These are phyloP conservation scores for Leuciscus waleckii DNA, from an alignment of 2,797 vertebrate genomes.

Conservation along the genomic window DNA sequence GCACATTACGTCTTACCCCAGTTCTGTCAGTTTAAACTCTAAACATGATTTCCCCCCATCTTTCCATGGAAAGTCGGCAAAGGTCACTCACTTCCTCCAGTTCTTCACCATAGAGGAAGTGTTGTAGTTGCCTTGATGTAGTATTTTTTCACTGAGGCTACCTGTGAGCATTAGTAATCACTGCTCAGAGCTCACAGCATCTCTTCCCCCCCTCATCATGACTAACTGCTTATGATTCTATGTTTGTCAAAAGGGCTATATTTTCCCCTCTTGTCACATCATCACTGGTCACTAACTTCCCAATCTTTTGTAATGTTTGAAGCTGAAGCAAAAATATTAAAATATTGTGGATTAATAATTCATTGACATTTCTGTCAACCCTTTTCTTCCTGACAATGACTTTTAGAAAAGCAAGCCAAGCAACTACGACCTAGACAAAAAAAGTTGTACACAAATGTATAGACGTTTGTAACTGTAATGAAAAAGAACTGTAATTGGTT, in stretches of 20 bases:
- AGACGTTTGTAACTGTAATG: neutral
- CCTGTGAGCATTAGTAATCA: constrained; percentile 28
- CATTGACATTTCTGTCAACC: constrained; percentile 10
- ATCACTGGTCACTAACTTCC: constrained; percentile 26
- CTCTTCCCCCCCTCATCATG: constrained; percentile 34
- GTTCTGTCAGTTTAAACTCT: neutral
- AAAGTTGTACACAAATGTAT: neutral
- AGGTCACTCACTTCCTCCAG: neutral
- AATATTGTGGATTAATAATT: constrained; percentile 32
- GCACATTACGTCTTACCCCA: neutral
- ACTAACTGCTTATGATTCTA: constrained; percentile 48
- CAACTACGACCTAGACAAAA: neutral
- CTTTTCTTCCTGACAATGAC: constrained; percentile 26
- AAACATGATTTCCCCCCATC: neutral
- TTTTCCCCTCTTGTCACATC: constrained; percentile 50
- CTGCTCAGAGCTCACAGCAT: constrained; percentile 19
- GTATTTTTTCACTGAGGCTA: neutral
- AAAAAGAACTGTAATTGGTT: neutral
- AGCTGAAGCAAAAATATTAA: neutral
- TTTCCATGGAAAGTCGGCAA: neutral
- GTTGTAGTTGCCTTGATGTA: neutral
- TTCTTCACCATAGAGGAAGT: neutral
- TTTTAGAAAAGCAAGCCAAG: constrained; percentile 37
- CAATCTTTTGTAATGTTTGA: constrained; percentile 9
- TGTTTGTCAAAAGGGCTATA: constrained; percentile 35